Evolutionary conservation across 1,140 invertebrate genomes (phyloP).

Genomic region (Thaumetopoea pityocampa): DNA sequence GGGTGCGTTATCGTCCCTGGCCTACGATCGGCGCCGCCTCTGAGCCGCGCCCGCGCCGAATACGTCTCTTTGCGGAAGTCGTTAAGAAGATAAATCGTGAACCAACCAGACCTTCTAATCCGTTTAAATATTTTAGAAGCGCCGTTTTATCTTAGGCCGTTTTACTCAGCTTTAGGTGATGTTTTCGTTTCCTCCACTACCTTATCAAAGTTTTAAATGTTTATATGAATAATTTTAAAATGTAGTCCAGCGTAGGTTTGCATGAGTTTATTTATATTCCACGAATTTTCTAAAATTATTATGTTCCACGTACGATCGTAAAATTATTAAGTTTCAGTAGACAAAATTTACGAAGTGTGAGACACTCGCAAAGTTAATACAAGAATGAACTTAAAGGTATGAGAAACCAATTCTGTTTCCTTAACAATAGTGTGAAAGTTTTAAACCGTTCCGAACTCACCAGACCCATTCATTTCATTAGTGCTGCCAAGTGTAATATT

Average conservation of each 20-base stretch:
- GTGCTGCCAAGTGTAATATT: constrained; percentile 17
- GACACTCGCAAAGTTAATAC: constrained; percentile 30
- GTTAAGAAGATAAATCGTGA: constrained; percentile 64
- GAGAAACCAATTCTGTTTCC: constrained; percentile 22
- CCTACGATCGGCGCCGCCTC: too few species aligned
- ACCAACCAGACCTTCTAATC: constrained; percentile 48
- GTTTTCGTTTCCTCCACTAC: constrained; percentile 7
- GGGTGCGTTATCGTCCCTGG: background rate
- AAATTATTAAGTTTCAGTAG: constrained; percentile 28
- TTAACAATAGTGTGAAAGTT: constrained; percentile 38
- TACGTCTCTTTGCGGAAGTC: constrained; percentile 52
- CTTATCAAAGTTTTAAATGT: too few species aligned
- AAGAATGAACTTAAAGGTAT: constrained; percentile 24
- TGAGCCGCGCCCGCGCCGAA: too few species aligned
- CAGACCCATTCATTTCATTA: constrained; percentile 23
- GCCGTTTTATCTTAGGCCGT: constrained; percentile 24
- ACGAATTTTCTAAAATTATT: constrained; percentile 2
- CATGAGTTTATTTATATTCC: constrained; percentile 8
- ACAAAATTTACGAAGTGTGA: constrained; percentile 37
- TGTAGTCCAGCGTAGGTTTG: constrained; percentile 1
- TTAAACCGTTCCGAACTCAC: constrained; percentile 13
- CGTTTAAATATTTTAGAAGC: constrained; percentile 46
- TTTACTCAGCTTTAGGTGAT: constrained; percentile 9
- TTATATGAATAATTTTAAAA: too few species aligned
- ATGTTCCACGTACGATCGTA: constrained; percentile 7